Base-by-base conservation (phyloP, 2,797 vertebrate species). In the Ptychobarbus kaznakovi region DNA sequence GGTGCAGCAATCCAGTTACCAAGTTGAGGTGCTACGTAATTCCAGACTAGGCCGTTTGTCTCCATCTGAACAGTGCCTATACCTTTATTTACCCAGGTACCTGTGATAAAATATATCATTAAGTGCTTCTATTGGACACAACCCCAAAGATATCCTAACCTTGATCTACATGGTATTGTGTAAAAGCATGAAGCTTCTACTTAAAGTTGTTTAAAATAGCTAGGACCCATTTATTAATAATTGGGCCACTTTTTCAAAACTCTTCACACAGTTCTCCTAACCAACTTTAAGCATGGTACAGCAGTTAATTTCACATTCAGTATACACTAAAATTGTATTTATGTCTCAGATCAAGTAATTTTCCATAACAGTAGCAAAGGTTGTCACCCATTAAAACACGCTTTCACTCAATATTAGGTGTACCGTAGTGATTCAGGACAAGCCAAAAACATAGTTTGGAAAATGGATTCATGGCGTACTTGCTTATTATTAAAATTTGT, bases 1-100 rank as follows among this genome's bases (percentile, higher is more conserved):
- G 96, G 95, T 79, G 98, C 97, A 66, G 97, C 98, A 40, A 99
- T 95, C 98, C 97, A 99, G 92, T 97, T 96, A 22, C 97, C 98
- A 78, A 99, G 89, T 80, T 97, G 96, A 58, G 97, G 96, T 20
- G 97, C 97, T 0, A 95, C 95, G 6, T 97, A 99, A 0, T 94
- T 96, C 98, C 98, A 99, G 0, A 97, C 92, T 81, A 97, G 93
- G 6, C 94, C 95, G 7, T 90, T 90, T 5, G 94, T 95, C 1
- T 92, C 86, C 22, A 90, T 90, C 88, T 95, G 96, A 13, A 98
- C 96, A 22, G 93, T 93, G 42, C 98, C 98, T 8, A 95, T 87
- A 66, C 97, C 97, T 35, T 96, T 96, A 73, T 95, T 97, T 86
- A 97, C 94, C 97, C 97, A 99, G 83, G 95, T 95, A 89, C 97